Evolutionary conservation across 2,888 invertebrate genomes (phyloP).

Genomic region (Tryphoninae sp.): DNA sequence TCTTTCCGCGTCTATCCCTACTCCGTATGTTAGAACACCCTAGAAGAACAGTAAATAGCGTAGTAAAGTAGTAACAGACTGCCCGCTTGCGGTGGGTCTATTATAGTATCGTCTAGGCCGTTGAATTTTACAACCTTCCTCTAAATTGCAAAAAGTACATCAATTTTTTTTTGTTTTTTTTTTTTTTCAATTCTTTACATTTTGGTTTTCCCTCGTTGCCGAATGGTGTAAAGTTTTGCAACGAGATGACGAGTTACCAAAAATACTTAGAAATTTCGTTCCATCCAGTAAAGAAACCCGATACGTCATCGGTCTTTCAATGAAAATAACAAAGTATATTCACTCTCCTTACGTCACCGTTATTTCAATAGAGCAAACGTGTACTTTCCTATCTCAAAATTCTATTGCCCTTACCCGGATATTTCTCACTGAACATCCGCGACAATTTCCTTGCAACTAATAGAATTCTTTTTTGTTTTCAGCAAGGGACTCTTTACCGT

Average conservation of each 20-base stretch:
- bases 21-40: neutral
- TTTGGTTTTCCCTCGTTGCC: no score
- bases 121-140: neutral
- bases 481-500: no score
- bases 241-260: no score
- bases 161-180: neutral
- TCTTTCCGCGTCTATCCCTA: neutral
- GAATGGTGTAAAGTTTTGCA: no score
- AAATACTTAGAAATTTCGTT: no score
- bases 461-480: neutral
- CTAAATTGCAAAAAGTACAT: neutral
- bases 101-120: neutral
- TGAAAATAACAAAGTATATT: neutral
- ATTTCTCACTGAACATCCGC: neutral
- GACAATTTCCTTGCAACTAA: constrained; percentile 11
- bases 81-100: constrained; percentile 5
- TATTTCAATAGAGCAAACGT: constrained; percentile 36
- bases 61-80: constrained; percentile 22
- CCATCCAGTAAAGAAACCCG: no score
- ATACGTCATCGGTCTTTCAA: no score
- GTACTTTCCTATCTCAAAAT: constrained; percentile 45
- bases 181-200: no score
- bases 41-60: constrained; percentile 16
- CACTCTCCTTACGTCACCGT: constrained; percentile 33
- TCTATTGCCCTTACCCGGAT: constrained; percentile 34